Evolutionary conservation across 2,888 invertebrate species (phyloP), one percentile per base, ranked within the genome.

Genomic region (Drosophila flavopinicola): DNA sequence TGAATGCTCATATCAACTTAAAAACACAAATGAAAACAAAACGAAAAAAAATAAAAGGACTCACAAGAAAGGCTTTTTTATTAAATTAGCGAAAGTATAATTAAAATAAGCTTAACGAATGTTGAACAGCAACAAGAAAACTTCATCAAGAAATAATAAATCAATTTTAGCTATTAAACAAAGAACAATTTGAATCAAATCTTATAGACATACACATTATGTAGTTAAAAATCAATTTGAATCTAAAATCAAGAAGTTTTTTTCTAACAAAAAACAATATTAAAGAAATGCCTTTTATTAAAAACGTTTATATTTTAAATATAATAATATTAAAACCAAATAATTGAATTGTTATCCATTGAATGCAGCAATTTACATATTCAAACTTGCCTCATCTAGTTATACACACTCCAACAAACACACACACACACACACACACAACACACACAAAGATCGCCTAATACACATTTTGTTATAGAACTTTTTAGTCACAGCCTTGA

Each of bases 1-100:
- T 87, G 75, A 83, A 73, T 75, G 85, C 85, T 86, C 87, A 83
- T 87, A 83, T 83, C 87, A 83, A 87, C 52, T 65, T 60, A 47
- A 60, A 41, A 57, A 49, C 11, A 54, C 51, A 69, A 45, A 45
- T 38, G 9, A 35, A 66, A 39, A 42, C 68, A 66, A 66, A 66
- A 66, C 60, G 35, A 37, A 73, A 69, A 35, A 37, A 39, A 42
- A 44, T n/a, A 17, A 45, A 56, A 24, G 10, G 35, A 35, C 25
- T 42, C 39, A 61, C 29, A 42, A 20, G 25, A 58, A 53, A 47
- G 45, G 65, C 57, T 72, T 78, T 85, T 79, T 69, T 66, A 71
- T 63, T 65, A 59, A 74, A 74, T 85, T 85, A 66, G 83, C 83
- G 65, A 80, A 76, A 39, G 47, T 44, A 41, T 44, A 49, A 72